A percentile compares a stretch with the other conserved stretches of the same genome.
Evolutionary conservation across 2,797 vertebrate genomes (phyloP).

Genomic region (Hafferia zeledoni): DNA sequence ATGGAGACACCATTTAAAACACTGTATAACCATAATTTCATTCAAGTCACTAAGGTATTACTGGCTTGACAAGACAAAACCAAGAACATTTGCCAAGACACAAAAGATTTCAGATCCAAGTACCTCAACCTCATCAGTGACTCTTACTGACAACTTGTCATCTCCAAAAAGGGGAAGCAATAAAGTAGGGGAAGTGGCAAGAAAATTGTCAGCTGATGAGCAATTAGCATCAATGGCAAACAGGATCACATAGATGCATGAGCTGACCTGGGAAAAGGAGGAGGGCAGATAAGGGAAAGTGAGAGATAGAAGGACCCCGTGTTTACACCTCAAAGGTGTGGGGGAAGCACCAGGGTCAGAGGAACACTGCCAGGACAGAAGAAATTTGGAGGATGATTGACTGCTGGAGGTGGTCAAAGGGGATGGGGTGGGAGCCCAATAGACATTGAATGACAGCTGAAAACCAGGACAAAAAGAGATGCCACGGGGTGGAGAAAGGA

Average conservation of each 20-base stretch:
- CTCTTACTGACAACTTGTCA: background rate
- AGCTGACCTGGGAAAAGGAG: background rate
- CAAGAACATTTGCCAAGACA: background rate
- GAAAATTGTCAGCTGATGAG: background rate
- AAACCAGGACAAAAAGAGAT: background rate
- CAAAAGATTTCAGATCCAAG: background rate
- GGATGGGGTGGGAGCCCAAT: background rate
- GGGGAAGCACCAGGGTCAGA: background rate
- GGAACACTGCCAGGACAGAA: background rate
- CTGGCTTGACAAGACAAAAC: background rate
- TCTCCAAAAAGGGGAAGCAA: background rate
- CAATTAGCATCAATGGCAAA: background rate
- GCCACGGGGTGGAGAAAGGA: background rate
- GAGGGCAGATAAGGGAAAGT: background rate
- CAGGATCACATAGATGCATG: fast-evolving
- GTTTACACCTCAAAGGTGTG: background rate
- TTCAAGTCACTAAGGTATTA: background rate
- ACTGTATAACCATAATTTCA: fast-evolving
- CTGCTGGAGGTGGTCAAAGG: background rate
- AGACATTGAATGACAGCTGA: background rate
- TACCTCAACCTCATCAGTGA: background rate
- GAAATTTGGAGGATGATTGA: background rate
- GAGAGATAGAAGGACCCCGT: background rate
- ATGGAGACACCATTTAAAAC: background rate
- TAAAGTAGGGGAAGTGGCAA: background rate